These are phyloP conservation scores for Leucopsar rothschildi DNA, from an alignment of 2,113 vertebrate genomes.

Conservation along the genomic window DNA sequence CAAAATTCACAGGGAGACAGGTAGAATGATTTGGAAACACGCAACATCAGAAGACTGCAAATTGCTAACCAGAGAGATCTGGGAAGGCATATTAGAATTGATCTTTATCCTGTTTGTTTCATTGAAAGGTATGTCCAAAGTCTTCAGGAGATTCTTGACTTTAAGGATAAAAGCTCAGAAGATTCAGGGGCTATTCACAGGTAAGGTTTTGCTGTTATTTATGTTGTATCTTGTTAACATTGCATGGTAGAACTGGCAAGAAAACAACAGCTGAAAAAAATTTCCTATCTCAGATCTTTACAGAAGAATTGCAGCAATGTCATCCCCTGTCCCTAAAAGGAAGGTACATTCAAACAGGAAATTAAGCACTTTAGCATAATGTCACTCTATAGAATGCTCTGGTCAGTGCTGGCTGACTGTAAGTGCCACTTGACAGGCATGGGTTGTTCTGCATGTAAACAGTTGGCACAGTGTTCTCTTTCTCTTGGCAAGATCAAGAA, in stretches of 20 bases:
- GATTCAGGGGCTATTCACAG: slow-evolving; percentile 79
- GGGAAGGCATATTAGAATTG: neutral
- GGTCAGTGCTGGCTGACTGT: neutral
- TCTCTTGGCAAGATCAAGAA: neutral
- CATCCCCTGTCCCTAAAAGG: neutral
- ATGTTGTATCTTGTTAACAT: neutral
- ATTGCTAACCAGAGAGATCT: neutral
- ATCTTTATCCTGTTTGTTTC: slow-evolving; percentile 14
- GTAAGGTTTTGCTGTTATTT: slow-evolving; percentile 69
- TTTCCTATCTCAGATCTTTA: neutral
- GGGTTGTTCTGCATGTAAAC: neutral
- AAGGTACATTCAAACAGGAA: neutral
- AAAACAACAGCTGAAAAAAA: neutral
- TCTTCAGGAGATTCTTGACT: slow-evolving; percentile 91
- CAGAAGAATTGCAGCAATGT: neutral
- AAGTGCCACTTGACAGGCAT: neutral
- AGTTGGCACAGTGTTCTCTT: neutral
- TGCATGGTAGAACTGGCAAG: neutral
- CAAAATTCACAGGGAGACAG: neutral
- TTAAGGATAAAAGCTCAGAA: slow-evolving; percentile 88
- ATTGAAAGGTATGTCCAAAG: slow-evolving; percentile 90
- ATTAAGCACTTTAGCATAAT: neutral
- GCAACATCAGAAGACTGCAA: neutral
- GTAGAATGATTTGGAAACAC: neutral
- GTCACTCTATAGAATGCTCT: neutral